Evolutionary conservation across 2,113 vertebrate species (phyloP), one percentile per base, ranked within the genome.

Genomic region (Lates calcarifer): DNA sequence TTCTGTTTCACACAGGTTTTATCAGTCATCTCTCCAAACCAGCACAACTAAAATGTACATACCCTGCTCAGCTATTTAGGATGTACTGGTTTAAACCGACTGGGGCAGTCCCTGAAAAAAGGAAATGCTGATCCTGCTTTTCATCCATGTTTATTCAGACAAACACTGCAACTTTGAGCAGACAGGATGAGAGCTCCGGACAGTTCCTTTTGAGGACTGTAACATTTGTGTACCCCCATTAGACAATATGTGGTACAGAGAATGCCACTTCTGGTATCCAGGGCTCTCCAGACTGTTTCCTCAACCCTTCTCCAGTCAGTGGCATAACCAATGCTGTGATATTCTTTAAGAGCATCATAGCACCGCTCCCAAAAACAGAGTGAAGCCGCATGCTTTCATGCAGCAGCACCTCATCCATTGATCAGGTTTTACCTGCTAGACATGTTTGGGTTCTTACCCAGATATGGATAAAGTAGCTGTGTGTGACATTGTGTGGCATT

Each of bases 391-490:
- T 43, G 3, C 28, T 35, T 53, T 31, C 20, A 18, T 73, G 18
- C 58, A 49, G 64, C 31, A 58, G 57, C 53, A 67, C 18, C 29
- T 41, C 39, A 49, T 62, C 31, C 0, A 35, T 74, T 81, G 12
- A 60, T 86, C 81, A 72, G 47, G 71, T 82, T 78, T 20, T 35
- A 73, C 82, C 65, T 69, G 85, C 33, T 37, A 26, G 26, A 70
- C 63, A 0, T 62, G 68, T 64, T 26, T 62, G 14, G 13, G 6
- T 74, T 22, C n/a, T 31, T 45, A n/a, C 28, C 33, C 33, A 28
- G 8, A 78, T n/a, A n/a, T 14, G 4, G 24, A 9, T 33, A 29
- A 66, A 79, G 7, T 7, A 39, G 18, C 35, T 60, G 68, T 41
- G 13, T 61, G 51, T 71, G 49, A 69, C 28, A 74, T 18, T 14